phyloP scores from a whole-genome alignment of 1,140 invertebrate genomes.

The Triops longicaudatus region DNA sequence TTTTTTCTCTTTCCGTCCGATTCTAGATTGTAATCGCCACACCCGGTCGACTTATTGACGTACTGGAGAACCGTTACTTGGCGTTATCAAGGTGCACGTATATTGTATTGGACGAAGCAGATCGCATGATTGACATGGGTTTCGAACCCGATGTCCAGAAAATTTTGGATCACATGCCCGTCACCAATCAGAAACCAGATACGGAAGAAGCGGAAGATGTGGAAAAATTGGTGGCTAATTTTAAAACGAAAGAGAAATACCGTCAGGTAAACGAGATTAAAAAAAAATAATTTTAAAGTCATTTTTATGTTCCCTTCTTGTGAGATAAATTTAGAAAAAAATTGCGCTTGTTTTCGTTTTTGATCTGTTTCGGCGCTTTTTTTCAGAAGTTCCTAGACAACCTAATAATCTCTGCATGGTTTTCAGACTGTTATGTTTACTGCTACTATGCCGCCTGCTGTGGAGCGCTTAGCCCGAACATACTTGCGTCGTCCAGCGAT shows the following conservation, averaged over 20 bases:
- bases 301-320: no score
- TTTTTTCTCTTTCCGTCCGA: constrained; percentile 31
- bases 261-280: constrained; percentile 54
- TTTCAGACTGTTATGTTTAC: constrained; percentile 98
- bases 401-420: constrained; percentile 26
- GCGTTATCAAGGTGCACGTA: constrained; percentile 93
- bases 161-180: constrained; percentile 97
- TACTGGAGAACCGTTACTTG: constrained; percentile 95
- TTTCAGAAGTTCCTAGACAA: background rate
- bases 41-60: constrained; percentile 97
- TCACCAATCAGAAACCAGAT: constrained; percentile 97
- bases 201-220: constrained; percentile 97
- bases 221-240: constrained; percentile 80
- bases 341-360: no score
- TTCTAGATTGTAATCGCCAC: constrained; percentile 96
- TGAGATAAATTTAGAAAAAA: no score
- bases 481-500: constrained; percentile 93
- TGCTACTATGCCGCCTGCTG: constrained; percentile 97
- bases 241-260: constrained; percentile 95
- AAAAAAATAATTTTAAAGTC: no score
- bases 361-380: no score
- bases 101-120: constrained; percentile 88
- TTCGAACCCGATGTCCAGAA: constrained; percentile 95
- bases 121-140: constrained; percentile 99
- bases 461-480: constrained; percentile 88